Evolutionary conservation across 2,888 invertebrate genomes (phyloP).

Genomic region (Cistogaster globosa): DNA sequence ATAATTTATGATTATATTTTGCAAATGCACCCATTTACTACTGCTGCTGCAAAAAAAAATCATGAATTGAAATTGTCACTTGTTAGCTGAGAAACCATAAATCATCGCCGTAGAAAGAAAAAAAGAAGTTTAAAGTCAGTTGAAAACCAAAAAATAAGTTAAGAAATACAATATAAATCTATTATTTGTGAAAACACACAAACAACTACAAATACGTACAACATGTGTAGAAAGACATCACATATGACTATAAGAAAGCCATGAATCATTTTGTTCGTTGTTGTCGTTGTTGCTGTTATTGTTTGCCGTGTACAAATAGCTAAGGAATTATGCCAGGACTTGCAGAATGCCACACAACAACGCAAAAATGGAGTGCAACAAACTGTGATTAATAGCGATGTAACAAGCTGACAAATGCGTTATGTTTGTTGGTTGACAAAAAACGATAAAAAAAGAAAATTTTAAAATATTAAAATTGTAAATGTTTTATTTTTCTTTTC

Average conservation of each 20-base stretch:
- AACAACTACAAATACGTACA: conserved; percentile 11
- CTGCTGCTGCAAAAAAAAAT: conserved; percentile 35
- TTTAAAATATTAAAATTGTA: conserved; percentile 62
- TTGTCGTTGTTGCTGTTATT: conserved; percentile 3
- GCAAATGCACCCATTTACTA: conserved; percentile 42
- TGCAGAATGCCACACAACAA: conserved; percentile 18
- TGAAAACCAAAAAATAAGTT: conserved; percentile 50
- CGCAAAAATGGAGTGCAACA: conserved; percentile 68
- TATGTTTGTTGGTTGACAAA: conserved; percentile 47
- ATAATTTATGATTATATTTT: conserved; percentile 74
- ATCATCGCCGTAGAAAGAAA: conserved; percentile 63
- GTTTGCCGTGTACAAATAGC: conserved; percentile 25
- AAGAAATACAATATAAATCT: conserved; percentile 66
- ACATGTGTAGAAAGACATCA: conserved; percentile 67
- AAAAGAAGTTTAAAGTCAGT: conserved; percentile 62
- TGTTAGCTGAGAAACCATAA: conserved; percentile 68
- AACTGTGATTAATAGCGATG: conserved; percentile 72
- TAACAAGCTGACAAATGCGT: conserved; percentile 71
- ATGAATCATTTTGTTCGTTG: conserved; percentile 64
- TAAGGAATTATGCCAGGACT: conserved; percentile 48
- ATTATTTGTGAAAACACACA: conserved; percentile 42
- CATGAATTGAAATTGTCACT: conserved; percentile 73
- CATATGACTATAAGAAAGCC: conserved; percentile 64
- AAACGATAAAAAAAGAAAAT: not conserved
- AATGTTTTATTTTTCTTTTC: conserved; percentile 19